Evolutionary conservation across 2,797 vertebrate species (phyloP).

Genomic region (Leuciscus waleckii): DNA sequence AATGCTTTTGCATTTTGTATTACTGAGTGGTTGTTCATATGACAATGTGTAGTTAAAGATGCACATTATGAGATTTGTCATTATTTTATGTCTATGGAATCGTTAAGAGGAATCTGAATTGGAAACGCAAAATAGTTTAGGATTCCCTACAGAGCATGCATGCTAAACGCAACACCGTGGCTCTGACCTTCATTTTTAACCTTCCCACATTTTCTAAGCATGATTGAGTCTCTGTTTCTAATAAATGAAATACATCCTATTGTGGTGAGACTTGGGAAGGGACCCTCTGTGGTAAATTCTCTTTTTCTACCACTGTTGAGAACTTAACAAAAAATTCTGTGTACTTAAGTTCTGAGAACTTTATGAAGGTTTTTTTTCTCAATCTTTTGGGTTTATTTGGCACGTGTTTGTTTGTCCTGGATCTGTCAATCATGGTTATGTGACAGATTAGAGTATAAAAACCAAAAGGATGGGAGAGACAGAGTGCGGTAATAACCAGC

Average conservation of each 20-base stretch:
- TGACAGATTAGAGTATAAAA: conserved; percentile 63
- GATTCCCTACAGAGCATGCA: not conserved
- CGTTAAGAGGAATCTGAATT: not conserved
- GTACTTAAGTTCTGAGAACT: conserved; percentile 40
- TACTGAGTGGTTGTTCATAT: not conserved
- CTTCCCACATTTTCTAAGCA: not conserved
- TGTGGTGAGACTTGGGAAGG: not conserved
- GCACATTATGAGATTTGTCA: not conserved
- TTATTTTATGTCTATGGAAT: not conserved
- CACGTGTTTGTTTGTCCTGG: conserved; percentile 58
- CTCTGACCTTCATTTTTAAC: not conserved
- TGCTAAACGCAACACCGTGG: not conserved
- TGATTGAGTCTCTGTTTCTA: not conserved
- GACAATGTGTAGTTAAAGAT: not conserved
- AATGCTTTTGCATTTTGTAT: too few species aligned
- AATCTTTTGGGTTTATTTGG: conserved; percentile 59
- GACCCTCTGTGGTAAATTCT: conserved; percentile 17
- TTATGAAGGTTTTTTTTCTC: conserved; percentile 14
- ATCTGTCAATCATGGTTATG: conserved; percentile 62
- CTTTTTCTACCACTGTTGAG: not conserved
- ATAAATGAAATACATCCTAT: conserved; percentile 9
- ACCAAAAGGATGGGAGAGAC: conserved; percentile 58
- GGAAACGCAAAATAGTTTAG: not conserved
- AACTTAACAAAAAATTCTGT: not conserved
- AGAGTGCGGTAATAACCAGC: conserved; percentile 61